Conservation (phyloP, 1,140 invertebrate species). For the Nephotettix cincticeps region DNA sequence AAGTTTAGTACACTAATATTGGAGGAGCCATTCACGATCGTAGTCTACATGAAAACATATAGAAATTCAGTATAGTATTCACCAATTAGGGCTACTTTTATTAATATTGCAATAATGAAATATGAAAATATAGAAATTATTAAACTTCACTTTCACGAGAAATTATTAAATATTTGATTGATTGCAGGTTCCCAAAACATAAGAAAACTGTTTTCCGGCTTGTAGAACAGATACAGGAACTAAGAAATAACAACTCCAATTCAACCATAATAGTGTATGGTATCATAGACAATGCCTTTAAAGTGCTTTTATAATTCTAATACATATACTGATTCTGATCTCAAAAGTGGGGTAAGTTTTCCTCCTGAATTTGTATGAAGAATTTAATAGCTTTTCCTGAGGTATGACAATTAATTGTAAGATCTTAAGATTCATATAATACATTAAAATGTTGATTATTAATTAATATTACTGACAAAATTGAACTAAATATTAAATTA, state of each 20-base stretch:
- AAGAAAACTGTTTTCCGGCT: slow-evolving; percentile 46
- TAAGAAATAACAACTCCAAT: slow-evolving; percentile 37
- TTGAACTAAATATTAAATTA: too few relatives aligned
- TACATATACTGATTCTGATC: too few relatives aligned
- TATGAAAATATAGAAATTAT: too few relatives aligned
- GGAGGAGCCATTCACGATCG: neutral
- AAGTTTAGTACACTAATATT: neutral
- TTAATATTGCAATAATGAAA: neutral
- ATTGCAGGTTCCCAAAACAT: slow-evolving; percentile 43
- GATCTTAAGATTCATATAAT: too few relatives aligned
- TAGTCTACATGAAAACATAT: slow-evolving; percentile 13
- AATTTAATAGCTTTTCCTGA: too few relatives aligned
- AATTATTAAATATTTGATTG: slow-evolving; percentile 8
- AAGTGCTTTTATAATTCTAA: slow-evolving; percentile 21
- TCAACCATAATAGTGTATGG: neutral
- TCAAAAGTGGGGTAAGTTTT: too few relatives aligned
- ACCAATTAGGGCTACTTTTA: neutral
- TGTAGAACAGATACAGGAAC: slow-evolving; percentile 45
- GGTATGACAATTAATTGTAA: too few relatives aligned
- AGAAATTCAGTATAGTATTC: neutral
- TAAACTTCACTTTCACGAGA: too few relatives aligned
- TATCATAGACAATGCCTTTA: neutral
- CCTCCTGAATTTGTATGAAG: too few relatives aligned
- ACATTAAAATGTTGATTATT: too few relatives aligned
- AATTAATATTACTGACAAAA: too few relatives aligned